Percentiles rank a stretch among this genome's conserved stretches.
These are phyloP conservation scores for Chionomys nivalis DNA, from an alignment of 2,113 vertebrate genomes.

Conservation along the genomic window DNA sequence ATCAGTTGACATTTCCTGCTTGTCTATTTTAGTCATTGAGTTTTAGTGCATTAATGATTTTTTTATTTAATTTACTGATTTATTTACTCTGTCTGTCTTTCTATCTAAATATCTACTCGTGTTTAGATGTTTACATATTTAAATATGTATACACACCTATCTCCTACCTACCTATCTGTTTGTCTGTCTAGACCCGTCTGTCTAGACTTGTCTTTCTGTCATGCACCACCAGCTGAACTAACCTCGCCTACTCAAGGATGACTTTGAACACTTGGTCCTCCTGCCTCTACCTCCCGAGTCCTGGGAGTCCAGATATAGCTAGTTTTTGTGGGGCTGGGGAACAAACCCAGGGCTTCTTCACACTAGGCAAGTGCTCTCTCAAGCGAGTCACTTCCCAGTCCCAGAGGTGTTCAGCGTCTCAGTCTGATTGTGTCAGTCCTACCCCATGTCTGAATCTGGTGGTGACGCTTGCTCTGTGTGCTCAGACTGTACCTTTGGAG, in stretches of 20 bases:
- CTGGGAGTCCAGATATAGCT: background rate
- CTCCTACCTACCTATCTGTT: background rate
- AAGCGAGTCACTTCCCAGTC: background rate
- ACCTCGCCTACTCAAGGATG: background rate
- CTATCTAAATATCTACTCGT: background rate
- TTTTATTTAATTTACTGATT: background rate
- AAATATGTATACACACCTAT: background rate
- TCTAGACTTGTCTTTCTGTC: background rate
- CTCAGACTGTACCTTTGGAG: background rate
- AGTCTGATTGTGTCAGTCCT: background rate
- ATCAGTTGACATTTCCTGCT: background rate
- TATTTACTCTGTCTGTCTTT: background rate
- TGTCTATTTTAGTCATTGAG: background rate
- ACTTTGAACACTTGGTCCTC: background rate
- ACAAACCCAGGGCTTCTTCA: background rate
- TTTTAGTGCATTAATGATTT: background rate
- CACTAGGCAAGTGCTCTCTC: no score
- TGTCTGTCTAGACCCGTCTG: background rate
- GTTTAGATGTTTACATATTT: no score
- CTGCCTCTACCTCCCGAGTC: background rate
- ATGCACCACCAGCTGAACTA: background rate
- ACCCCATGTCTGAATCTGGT: background rate
- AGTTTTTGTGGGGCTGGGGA: no score
- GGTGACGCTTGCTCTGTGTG: background rate
- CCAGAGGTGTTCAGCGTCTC: background rate